Evolutionary conservation across 2,113 vertebrate genomes (phyloP).

Genomic region (Gadus chalcogrammus): DNA sequence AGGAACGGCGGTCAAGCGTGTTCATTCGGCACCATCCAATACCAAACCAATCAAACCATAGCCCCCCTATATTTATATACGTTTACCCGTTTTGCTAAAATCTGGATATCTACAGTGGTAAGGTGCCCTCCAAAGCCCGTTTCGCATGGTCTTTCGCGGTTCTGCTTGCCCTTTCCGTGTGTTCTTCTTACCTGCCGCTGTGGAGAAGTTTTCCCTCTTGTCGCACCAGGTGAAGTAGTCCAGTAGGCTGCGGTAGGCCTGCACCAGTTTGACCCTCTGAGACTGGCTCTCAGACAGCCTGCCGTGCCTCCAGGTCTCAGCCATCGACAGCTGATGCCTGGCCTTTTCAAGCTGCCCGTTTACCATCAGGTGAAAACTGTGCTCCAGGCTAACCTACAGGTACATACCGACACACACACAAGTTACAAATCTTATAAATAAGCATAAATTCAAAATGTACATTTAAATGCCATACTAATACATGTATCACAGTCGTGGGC

Average conservation of each 20-base stretch:
- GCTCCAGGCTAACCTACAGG: slow-evolving; percentile 84
- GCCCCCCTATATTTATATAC: too few species aligned
- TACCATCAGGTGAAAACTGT: slow-evolving; percentile 82
- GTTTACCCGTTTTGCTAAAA: too few species aligned
- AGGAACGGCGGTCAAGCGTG: too few species aligned
- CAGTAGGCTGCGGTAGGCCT: slow-evolving; percentile 83
- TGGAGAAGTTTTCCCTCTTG: slow-evolving; percentile 62
- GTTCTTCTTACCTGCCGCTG: slow-evolving; percentile 64
- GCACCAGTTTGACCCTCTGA: slow-evolving; percentile 74
- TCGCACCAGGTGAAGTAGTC: slow-evolving; percentile 82
- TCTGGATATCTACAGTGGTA: too few species aligned
- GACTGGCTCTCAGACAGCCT: slow-evolving; percentile 69
- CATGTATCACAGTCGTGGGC: neutral
- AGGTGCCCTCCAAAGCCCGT: too few species aligned
- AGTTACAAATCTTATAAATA: too few species aligned
- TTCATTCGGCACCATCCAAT: too few species aligned
- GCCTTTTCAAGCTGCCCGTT: slow-evolving; percentile 79
- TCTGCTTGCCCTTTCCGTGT: too few species aligned
- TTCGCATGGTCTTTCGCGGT: too few species aligned
- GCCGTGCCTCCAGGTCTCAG: slow-evolving; percentile 85
- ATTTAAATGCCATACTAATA: slow-evolving; percentile 38
- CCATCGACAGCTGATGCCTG: slow-evolving; percentile 70
- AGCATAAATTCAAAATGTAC: neutral
- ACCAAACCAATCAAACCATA: too few species aligned
- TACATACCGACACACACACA: neutral